Conservation (phyloP, 92 coral and sea anemone species). For the Paragorgia papillata region DNA sequence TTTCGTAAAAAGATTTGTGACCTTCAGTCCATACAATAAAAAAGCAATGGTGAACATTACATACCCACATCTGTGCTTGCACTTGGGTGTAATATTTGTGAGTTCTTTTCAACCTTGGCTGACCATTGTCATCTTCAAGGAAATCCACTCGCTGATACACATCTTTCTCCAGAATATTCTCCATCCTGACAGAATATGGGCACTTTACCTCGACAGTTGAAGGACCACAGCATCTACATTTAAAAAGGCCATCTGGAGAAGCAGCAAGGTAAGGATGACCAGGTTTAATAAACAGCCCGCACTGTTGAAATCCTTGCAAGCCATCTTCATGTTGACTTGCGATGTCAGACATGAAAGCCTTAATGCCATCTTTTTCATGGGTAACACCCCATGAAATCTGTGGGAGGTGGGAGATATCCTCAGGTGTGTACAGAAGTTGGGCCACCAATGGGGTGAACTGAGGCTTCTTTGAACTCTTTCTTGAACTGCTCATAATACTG, state of each 20-base stretch:
- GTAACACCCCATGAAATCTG: too few relatives aligned
- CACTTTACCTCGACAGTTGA: slow-evolving; percentile 45
- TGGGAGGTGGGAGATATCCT: slow-evolving; percentile 56
- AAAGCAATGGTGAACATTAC: background rate
- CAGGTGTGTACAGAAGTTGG: slow-evolving; percentile 1
- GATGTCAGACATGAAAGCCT: slow-evolving; percentile 53
- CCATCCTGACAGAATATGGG: slow-evolving; percentile 14
- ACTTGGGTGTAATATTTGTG: too few relatives aligned
- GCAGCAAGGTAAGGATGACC: slow-evolving; percentile 66
- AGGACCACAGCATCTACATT: slow-evolving; percentile 36
- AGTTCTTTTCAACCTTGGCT: slow-evolving; percentile 41
- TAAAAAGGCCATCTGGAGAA: slow-evolving; percentile 65
- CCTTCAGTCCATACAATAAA: slow-evolving; percentile 1
- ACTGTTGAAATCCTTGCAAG: slow-evolving; percentile 49
- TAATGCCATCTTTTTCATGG: too few relatives aligned
- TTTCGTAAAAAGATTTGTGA: slow-evolving; percentile 18
- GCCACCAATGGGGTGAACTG: slow-evolving; percentile 29
- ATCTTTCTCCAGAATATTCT: background rate
- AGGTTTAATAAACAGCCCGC: slow-evolving; percentile 52
- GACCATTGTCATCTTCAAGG: slow-evolving; percentile 30
- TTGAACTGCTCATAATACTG: background rate
- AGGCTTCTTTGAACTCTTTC: background rate
- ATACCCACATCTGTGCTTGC: slow-evolving; percentile 52
- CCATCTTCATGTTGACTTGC: slow-evolving; percentile 59
- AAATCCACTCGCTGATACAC: slow-evolving; percentile 18